Evolutionary conservation across 2,888 invertebrate genomes (phyloP).

Genomic region (Sturmia bella): DNA sequence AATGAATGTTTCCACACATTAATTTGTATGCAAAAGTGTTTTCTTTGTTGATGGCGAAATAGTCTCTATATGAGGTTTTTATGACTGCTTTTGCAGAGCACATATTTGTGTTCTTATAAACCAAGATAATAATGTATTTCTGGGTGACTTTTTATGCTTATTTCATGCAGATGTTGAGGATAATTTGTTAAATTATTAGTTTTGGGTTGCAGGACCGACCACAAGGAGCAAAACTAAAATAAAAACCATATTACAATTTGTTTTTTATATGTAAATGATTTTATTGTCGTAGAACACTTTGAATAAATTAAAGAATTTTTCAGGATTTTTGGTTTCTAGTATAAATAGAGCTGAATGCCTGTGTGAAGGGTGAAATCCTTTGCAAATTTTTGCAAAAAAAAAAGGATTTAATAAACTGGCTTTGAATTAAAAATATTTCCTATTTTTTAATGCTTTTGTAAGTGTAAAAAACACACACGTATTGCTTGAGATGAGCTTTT

Average conservation of each 20-base stretch:
- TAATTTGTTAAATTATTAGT: constrained; percentile 51
- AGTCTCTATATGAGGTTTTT: constrained; percentile 49
- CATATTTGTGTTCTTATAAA: constrained; percentile 2
- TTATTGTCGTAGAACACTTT: constrained; percentile 20
- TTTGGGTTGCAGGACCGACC: neutral
- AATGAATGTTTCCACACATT: constrained; percentile 49
- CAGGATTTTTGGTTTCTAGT: neutral
- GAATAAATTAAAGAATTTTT: constrained; percentile 3
- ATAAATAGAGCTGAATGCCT: neutral
- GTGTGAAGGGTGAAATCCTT: neutral
- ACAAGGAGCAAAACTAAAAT: constrained; percentile 45
- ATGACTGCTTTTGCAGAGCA: constrained; percentile 5
- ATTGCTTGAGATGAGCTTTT: no score
- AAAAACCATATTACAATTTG: constrained; percentile 61
- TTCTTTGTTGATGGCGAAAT: constrained; percentile 46
- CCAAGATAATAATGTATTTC: constrained; percentile 37
- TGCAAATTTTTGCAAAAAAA: no score
- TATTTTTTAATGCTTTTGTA: no score
- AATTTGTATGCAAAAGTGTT: constrained; percentile 33
- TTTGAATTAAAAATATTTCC: no score
- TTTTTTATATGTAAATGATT: neutral
- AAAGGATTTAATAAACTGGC: no score
- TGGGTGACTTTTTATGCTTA: constrained; percentile 50
- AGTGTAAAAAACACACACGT: no score
- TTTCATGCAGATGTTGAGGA: constrained; percentile 53